Evolutionary conservation across 2,113 vertebrate species (phyloP).

Genomic region (Eulemur macaco): DNA sequence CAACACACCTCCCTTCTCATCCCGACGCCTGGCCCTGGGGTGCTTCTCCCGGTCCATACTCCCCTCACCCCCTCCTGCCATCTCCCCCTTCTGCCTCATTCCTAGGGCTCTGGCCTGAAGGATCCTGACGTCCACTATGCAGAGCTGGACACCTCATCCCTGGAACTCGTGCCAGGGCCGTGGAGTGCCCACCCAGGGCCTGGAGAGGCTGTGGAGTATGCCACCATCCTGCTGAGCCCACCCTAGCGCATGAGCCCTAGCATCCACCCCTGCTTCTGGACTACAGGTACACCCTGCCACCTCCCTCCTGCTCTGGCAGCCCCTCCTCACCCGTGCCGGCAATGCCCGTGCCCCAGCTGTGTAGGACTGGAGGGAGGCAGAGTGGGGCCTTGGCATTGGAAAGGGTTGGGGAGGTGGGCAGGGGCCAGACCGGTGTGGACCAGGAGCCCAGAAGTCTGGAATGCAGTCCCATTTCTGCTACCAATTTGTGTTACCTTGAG

Average conservation of each 20-base stretch:
- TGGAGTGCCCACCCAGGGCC: constrained; percentile 87
- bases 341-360: neutral
- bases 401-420: too few relatives aligned
- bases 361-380: too few relatives aligned
- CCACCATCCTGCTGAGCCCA: constrained; percentile 95
- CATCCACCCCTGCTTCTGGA: constrained; percentile 89
- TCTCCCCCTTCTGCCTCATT: constrained; percentile 89
- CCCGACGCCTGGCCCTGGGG: constrained; percentile 37
- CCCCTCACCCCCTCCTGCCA: constrained; percentile 54
- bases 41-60: neutral
- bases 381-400: neutral
- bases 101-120: constrained; percentile 92
- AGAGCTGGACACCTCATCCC: constrained; percentile 94
- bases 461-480: neutral
- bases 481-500: neutral
- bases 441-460: neutral
- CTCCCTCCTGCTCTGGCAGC: neutral
- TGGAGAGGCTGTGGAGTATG: constrained; percentile 95
- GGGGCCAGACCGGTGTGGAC: neutral
- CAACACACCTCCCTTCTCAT: constrained; percentile 47
- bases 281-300: constrained; percentile 89
- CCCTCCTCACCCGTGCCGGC: neutral
- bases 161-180: constrained; percentile 89
- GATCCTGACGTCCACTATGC: constrained; percentile 94
- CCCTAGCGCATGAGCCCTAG: constrained; percentile 91